phyloP scores from a whole-genome alignment of 2,113 vertebrate genomes.

The Solea senegalensis region DNA sequence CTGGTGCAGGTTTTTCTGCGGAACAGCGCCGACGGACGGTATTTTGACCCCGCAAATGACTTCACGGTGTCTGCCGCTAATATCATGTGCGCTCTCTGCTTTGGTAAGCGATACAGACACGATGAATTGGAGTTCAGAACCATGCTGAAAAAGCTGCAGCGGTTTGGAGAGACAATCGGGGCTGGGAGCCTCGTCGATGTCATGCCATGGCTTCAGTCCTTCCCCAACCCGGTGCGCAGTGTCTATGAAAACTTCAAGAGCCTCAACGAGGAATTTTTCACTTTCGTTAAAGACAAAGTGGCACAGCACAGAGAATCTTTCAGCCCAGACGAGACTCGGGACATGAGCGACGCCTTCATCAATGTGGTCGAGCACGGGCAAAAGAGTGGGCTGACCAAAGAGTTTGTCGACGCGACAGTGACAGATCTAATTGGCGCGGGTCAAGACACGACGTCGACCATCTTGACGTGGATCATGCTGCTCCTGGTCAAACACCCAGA shows the following conservation, averaged over 20 bases:
- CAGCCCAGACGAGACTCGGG: conserved; percentile 70
- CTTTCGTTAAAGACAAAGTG: conserved; percentile 83
- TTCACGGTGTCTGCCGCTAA: conserved; percentile 85
- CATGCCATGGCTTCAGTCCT: conserved; percentile 89
- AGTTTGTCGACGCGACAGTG: conserved; percentile 83
- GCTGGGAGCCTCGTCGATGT: conserved; percentile 89
- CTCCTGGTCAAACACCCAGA: conserved; percentile 83
- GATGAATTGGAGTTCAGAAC: conserved; percentile 84
- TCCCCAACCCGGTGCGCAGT: conserved; percentile 88
- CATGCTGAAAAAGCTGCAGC: conserved; percentile 78
- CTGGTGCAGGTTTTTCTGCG: conserved; percentile 79
- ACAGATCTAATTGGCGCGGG: conserved; percentile 87
- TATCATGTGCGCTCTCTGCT: conserved; percentile 87
- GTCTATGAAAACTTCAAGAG: conserved; percentile 85
- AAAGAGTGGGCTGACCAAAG: conserved; percentile 71
- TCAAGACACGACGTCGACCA: conserved; percentile 86
- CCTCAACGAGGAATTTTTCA: conserved; percentile 83
- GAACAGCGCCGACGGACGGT: conserved; percentile 66
- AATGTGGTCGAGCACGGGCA: conserved; percentile 75
- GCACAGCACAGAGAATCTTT: conserved; percentile 83
- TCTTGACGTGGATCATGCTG: conserved; percentile 85
- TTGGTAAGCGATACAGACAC: conserved; percentile 85
- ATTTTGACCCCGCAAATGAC: conserved; percentile 80
- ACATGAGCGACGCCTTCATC: conserved; percentile 87
- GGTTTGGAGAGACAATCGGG: conserved; percentile 87